These are phyloP conservation scores for Tuberolachnus salignus DNA, from an alignment of 2,888 invertebrate species.

Conservation along the genomic window DNA sequence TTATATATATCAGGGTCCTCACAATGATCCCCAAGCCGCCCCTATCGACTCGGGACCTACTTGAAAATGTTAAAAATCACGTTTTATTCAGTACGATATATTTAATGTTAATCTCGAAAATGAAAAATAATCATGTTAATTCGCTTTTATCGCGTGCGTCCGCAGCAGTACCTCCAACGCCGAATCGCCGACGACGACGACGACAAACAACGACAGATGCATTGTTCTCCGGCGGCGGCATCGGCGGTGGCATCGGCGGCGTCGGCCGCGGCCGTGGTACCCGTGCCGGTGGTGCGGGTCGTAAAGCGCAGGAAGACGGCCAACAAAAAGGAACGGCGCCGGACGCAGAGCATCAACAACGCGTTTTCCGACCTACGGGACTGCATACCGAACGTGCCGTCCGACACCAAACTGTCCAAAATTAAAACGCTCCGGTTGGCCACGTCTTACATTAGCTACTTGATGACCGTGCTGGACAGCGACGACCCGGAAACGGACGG, in stretches of 20 bases:
- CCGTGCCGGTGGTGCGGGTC: conserved; percentile 64
- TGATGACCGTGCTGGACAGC: conserved; percentile 86
- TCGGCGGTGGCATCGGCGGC: conserved; percentile 56
- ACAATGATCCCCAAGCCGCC: too few species aligned
- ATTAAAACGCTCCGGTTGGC: conserved; percentile 93
- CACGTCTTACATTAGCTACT: conserved; percentile 89
- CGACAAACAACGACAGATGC: neutral
- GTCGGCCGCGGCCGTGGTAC: neutral
- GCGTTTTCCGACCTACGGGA: conserved; percentile 91
- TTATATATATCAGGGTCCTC: too few species aligned
- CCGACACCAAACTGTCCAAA: conserved; percentile 86
- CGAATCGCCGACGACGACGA: neutral
- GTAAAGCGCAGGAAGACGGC: conserved; percentile 87
- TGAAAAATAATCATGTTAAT: too few species aligned
- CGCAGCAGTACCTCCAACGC: neutral
- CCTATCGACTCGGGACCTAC: too few species aligned
- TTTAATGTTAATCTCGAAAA: too few species aligned
- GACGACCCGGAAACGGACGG: conserved; percentile 74
- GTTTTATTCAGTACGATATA: too few species aligned
- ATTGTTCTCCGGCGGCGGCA: neutral
- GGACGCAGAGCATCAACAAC: conserved; percentile 93
- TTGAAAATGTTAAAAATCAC: too few species aligned
- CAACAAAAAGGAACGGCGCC: conserved; percentile 89
- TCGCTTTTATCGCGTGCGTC: neutral
- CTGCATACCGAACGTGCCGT: conserved; percentile 94